Conservation (phyloP, 1,140 invertebrate genomes). For the Luehdorfia chinensis region DNA sequence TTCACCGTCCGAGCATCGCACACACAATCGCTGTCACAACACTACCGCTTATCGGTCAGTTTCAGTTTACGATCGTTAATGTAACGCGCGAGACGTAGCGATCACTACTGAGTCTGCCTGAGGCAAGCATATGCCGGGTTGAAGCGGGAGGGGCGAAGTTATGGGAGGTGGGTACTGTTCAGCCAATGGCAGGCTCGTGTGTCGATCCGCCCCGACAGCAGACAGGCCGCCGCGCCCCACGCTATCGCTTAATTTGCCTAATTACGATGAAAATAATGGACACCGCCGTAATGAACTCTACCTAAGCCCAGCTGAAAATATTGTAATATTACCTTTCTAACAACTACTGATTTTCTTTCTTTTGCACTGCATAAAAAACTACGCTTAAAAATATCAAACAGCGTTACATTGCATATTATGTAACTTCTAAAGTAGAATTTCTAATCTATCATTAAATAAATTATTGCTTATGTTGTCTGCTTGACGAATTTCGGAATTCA, state of each 20-base stretch:
- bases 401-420: no score
- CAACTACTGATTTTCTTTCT: no score
- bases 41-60: no score
- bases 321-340: no score
- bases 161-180: conserved; percentile 17
- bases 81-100: conserved; percentile 36
- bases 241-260: conserved; percentile 69
- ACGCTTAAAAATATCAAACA: no score
- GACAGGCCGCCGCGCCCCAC: conserved; percentile 27
- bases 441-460: no score
- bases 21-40: conserved; percentile 64
- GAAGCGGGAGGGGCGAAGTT: conserved; percentile 25
- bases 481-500: no score
- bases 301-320: conserved; percentile 19
- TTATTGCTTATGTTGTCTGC: no score
- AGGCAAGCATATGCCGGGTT: conserved; percentile 18
- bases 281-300: conserved; percentile 51
- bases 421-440: no score
- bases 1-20: conserved; percentile 68
- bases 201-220: not conserved
- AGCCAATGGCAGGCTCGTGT: conserved; percentile 27
- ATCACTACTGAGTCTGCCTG: conserved; percentile 43
- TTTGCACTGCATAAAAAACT: no score
- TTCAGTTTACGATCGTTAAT: conserved; percentile 19
- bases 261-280: conserved; percentile 74